phyloP scores from a whole-genome alignment of 2,797 vertebrate genomes.

The Fratercula arctica region DNA sequence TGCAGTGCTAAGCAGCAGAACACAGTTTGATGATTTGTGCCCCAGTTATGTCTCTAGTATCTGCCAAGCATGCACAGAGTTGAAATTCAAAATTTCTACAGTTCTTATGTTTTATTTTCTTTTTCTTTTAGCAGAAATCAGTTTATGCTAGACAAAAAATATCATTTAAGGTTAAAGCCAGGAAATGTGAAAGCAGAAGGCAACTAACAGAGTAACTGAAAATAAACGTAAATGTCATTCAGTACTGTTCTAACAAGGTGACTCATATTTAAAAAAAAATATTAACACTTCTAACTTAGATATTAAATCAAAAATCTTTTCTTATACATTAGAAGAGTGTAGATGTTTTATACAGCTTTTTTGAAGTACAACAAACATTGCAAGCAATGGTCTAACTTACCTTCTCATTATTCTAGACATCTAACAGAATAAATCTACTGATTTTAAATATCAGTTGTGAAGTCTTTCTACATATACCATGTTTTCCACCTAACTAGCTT shows the following conservation, averaged over 20 bases:
- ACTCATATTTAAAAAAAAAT: neutral
- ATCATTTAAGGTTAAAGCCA: neutral
- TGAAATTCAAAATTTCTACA: neutral
- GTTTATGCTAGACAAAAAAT: neutral
- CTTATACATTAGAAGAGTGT: neutral
- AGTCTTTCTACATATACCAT: neutral
- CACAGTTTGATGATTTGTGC: neutral
- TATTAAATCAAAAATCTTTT: neutral
- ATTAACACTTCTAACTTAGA: neutral
- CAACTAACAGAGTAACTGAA: neutral
- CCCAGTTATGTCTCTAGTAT: neutral
- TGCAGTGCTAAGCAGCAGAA: neutral
- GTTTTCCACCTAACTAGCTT: neutral
- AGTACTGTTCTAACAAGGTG: neutral
- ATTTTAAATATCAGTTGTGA: neutral
- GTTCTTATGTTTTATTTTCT: neutral
- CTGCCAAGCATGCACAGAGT: neutral
- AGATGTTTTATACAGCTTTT: neutral
- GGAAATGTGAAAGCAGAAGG: neutral
- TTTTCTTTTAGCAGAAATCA: neutral
- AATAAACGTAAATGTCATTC: neutral
- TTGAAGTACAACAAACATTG: neutral
- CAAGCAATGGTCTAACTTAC: neutral
- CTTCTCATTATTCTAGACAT: neutral
- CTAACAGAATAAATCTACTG: neutral